Conservation (phyloP, 2,888 invertebrate species). For the Malacosoma neustria region DNA sequence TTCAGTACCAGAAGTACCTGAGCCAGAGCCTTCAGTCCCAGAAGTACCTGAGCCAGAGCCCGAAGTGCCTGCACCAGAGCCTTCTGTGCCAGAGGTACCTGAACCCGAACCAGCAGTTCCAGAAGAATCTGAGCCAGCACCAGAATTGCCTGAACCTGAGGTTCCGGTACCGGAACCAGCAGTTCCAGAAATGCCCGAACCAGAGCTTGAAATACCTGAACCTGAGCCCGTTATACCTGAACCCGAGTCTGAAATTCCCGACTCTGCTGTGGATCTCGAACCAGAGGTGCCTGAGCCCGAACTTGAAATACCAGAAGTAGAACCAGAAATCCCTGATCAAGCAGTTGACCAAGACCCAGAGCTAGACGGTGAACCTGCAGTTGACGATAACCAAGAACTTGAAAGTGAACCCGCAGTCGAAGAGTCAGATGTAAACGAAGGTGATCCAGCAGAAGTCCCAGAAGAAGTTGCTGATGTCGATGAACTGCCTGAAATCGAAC, state of each 20-base stretch:
- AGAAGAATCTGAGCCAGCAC: not conserved
- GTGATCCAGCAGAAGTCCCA: not conserved
- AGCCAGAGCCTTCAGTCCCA: too few relatives aligned
- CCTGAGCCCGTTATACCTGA: conserved; percentile 1
- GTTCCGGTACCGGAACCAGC: not conserved
- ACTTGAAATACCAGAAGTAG: not conserved
- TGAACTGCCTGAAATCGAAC: not conserved
- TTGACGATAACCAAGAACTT: too few relatives aligned
- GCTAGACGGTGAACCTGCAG: too few relatives aligned
- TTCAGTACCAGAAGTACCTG: too few relatives aligned
- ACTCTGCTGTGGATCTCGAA: conserved; percentile 1
- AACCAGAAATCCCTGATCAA: not conserved
- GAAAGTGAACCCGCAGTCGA: too few relatives aligned
- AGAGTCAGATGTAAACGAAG: not conserved
- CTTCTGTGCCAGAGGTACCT: not conserved
- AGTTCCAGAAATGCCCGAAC: not conserved
- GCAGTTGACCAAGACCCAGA: not conserved
- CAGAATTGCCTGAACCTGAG: not conserved
- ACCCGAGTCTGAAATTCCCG: not conserved
- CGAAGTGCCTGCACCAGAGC: not conserved
- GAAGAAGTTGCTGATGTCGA: not conserved
- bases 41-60: conserved; percentile 1
- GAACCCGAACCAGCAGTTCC: too few relatives aligned
- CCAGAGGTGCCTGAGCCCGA: too few relatives aligned
- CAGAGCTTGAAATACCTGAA: not conserved